These are phyloP conservation scores for Creontiades dilutus DNA, from an alignment of 2,888 invertebrate species.

Conservation along the genomic window DNA sequence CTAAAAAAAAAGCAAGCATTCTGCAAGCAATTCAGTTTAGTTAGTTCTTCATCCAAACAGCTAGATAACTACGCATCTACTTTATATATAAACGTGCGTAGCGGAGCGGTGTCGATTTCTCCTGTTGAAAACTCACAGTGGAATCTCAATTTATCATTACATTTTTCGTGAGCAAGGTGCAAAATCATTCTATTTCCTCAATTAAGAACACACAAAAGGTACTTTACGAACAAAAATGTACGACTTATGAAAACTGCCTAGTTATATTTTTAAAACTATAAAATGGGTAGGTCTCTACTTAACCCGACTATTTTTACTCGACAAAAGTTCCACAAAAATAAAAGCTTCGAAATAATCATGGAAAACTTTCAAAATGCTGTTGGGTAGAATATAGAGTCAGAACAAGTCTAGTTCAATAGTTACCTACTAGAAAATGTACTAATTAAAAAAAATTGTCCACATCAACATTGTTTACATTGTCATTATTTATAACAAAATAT, in stretches of 20 bases:
- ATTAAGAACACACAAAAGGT: background rate
- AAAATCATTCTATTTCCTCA: background rate
- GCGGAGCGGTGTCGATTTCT: background rate
- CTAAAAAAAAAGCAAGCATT: background rate
- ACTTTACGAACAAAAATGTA: background rate
- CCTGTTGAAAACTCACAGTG: constrained; percentile 6
- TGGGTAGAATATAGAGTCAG: too few species aligned
- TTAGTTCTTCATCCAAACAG: constrained; percentile 1
- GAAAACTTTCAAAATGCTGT: too few species aligned
- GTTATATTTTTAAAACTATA: background rate
- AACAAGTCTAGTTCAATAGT: too few species aligned
- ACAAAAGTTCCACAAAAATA: background rate
- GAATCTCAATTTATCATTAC: background rate
- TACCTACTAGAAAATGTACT: too few species aligned
- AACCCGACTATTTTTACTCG: background rate
- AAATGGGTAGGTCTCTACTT: background rate
- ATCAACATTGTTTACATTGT: too few species aligned
- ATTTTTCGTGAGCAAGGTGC: constrained; percentile 20
- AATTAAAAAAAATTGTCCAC: too few species aligned
- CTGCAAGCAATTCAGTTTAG: constrained; percentile 3
- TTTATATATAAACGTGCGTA: background rate
- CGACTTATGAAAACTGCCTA: background rate
- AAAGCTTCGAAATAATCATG: too few species aligned
- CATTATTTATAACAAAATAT: too few species aligned
- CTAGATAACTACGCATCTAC: background rate